A percentile compares a stretch with the other conserved stretches of the same genome.
Evolutionary conservation across 2,888 invertebrate genomes (phyloP).

Genomic region (Callyntrura guangdongensis): DNA sequence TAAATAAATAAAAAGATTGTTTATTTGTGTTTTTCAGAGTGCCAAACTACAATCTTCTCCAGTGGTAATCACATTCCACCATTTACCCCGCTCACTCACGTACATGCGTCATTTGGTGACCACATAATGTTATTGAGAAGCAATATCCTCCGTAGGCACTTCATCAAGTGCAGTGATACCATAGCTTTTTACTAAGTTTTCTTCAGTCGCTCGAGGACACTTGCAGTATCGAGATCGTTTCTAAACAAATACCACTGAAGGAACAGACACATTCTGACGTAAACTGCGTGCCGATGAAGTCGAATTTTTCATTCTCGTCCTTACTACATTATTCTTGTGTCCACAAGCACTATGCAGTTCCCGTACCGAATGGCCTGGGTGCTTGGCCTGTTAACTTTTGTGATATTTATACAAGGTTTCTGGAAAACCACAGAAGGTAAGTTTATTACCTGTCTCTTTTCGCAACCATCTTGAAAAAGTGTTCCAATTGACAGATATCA

Average conservation of each 20-base stretch:
- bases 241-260: slow-evolving; percentile 12
- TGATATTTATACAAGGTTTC: slow-evolving; percentile 78
- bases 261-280: not conserved
- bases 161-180: not conserved
- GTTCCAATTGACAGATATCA: not conserved
- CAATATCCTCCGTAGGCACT: no score
- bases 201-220: not conserved
- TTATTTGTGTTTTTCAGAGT: slow-evolving; percentile 32
- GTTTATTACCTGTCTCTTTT: no score
- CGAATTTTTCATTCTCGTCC: slow-evolving; percentile 58
- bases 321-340: slow-evolving; percentile 63
- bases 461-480: no score
- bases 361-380: slow-evolving; percentile 83
- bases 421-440: slow-evolving; percentile 77
- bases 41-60: slow-evolving; percentile 12
- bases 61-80: not conserved
- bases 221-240: not conserved
- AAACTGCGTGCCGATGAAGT: slow-evolving; percentile 76
- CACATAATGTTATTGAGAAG: not conserved
- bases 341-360: slow-evolving; percentile 83
- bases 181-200: not conserved
- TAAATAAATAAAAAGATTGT: not conserved
- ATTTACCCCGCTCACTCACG: not conserved
- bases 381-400: slow-evolving; percentile 75
- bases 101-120: not conserved